Percentiles rank a stretch among this genome's conserved stretches.
These are phyloP conservation scores for Drosophila littoralis DNA, from an alignment of 1,140 invertebrate species.

Conservation along the genomic window DNA sequence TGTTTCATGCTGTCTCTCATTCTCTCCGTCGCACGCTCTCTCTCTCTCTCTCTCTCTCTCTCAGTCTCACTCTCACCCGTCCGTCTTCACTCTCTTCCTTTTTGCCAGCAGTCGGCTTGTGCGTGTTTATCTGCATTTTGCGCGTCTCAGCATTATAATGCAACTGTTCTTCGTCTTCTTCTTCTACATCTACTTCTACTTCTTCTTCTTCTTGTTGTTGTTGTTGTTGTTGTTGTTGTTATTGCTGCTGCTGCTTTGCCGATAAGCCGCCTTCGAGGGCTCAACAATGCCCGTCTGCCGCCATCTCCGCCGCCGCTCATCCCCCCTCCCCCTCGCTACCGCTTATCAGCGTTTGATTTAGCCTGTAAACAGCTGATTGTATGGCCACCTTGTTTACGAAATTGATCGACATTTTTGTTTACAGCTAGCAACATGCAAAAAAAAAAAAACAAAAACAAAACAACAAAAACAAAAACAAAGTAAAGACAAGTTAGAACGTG, in stretches of 20 bases:
- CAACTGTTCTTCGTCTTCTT: background rate
- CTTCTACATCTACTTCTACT: too few relatives aligned
- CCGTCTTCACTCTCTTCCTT: background rate
- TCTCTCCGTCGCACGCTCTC: background rate
- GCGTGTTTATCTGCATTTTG: slow-evolving; percentile 3
- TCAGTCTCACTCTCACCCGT: too few relatives aligned
- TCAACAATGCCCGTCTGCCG: background rate
- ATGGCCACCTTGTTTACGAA: slow-evolving; percentile 6
- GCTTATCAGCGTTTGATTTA: slow-evolving; percentile 4
- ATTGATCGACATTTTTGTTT: slow-evolving; percentile 10
- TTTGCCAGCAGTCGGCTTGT: background rate
- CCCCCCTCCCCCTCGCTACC: background rate
- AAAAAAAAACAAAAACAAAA: background rate
- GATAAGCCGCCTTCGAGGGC: background rate
- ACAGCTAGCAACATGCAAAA: slow-evolving; percentile 5
- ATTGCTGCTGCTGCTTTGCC: background rate
- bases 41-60: background rate
- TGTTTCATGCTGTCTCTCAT: background rate
- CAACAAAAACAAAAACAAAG: background rate
- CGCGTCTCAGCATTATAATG: slow-evolving; percentile 5
- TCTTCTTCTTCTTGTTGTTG: too few relatives aligned
- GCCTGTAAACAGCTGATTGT: slow-evolving; percentile 11
- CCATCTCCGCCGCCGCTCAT: background rate
- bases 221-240: background rate
- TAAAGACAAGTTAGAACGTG: background rate